phyloP scores from a whole-genome alignment of 2,888 invertebrate species.

The Lingula anatina region DNA sequence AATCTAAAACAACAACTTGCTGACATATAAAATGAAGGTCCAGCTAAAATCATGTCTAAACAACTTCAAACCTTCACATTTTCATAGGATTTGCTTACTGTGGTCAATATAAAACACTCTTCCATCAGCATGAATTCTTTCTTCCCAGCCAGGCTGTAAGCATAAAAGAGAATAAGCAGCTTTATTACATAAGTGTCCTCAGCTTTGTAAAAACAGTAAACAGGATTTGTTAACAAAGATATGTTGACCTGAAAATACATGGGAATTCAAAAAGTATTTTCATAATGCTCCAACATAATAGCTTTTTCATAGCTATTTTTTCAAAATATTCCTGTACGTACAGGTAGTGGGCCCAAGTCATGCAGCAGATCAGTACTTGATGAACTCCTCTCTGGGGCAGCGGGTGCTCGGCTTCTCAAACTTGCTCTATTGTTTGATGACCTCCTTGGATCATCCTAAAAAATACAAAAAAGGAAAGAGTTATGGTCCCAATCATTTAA shows the following conservation, averaged over 20 bases:
- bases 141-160: slow-evolving; percentile 88
- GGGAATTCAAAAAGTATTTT: too few species aligned
- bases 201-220: too few species aligned
- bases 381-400: slow-evolving; percentile 28
- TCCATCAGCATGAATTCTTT: slow-evolving; percentile 90
- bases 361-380: slow-evolving; percentile 43
- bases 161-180: slow-evolving; percentile 4
- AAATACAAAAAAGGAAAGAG: too few species aligned
- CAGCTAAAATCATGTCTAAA: too few species aligned
- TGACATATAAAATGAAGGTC: too few species aligned
- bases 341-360: slow-evolving; percentile 82
- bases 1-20: too few species aligned
- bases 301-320: too few species aligned
- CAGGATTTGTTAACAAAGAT: too few species aligned
- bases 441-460: slow-evolving; percentile 43
- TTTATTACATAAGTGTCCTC: neutral
- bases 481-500: too few species aligned
- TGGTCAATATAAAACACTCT: slow-evolving; percentile 98
- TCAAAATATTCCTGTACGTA: slow-evolving; percentile 29
- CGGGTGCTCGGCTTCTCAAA: slow-evolving; percentile 12
- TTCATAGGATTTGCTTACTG: slow-evolving; percentile 75
- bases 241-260: too few species aligned
- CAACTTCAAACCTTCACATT: too few species aligned
- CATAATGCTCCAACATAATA: too few species aligned
- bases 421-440: slow-evolving; percentile 22